Evolutionary conservation across 2,888 invertebrate species (phyloP).

Genomic region (Agrochola litura): DNA sequence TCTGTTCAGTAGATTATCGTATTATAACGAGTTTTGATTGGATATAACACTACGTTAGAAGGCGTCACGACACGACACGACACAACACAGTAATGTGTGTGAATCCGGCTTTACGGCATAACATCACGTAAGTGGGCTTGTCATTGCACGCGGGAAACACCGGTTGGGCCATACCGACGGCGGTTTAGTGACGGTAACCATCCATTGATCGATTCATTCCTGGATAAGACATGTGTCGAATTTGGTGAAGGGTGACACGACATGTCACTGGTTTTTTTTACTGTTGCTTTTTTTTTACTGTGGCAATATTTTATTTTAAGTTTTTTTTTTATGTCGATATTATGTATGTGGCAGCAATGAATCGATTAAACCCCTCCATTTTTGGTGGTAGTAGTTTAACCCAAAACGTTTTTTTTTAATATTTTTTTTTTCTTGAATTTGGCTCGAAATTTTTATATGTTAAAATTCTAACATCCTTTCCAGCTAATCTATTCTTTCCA

Average conservation of each 20-base stretch:
- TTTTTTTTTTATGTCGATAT: background rate
- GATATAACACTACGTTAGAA: no score
- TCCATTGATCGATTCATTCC: conserved; percentile 67
- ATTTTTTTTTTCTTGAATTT: conserved; percentile 32
- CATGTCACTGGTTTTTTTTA: conserved; percentile 22
- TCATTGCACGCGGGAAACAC: conserved; percentile 78
- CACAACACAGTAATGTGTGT: no score
- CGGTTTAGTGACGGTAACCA: conserved; percentile 81
- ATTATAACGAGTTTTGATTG: no score
- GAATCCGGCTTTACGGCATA: conserved; percentile 23
- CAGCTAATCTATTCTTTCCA: conserved; percentile 17
- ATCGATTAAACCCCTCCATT: conserved; percentile 58
- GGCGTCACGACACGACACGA: no score
- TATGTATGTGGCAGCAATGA: conserved; percentile 53
- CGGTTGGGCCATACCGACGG: conserved; percentile 74
- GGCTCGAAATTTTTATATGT: conserved; percentile 13
- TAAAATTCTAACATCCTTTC: conserved; percentile 33
- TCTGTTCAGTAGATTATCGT: no score
- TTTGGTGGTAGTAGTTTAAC: conserved; percentile 61
- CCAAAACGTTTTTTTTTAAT: background rate
- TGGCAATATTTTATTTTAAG: background rate
- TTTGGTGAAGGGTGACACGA: background rate
- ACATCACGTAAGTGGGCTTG: conserved; percentile 75
- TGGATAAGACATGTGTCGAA: conserved; percentile 1
- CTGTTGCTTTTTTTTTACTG: conserved; percentile 9